Conservation (phyloP, 2,888 invertebrate species). For the Drosophila kuntzei region DNA sequence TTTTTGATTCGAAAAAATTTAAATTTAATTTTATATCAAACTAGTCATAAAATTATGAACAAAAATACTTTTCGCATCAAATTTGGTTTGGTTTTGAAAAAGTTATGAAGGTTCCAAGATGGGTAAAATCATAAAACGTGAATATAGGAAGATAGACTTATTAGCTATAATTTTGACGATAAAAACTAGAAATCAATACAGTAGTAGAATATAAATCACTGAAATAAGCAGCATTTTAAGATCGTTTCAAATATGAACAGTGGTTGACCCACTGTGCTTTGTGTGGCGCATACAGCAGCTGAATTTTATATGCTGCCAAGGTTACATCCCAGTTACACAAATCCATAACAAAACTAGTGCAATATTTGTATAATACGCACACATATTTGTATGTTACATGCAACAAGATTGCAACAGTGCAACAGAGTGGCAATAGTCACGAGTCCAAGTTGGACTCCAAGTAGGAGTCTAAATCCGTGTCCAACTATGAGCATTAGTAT, state of each 20-base stretch:
- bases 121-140: no score
- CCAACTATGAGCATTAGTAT: slow-evolving; percentile 12
- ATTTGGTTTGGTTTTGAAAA: no score
- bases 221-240: background rate
- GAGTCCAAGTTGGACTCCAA: slow-evolving; percentile 23
- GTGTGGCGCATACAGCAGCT: slow-evolving; percentile 28
- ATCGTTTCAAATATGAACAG: background rate
- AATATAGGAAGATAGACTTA: no score
- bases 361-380: slow-evolving; percentile 78
- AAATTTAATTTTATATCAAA: no score
- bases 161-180: no score
- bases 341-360: slow-evolving; percentile 79
- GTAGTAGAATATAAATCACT: no score
- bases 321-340: slow-evolving; percentile 79
- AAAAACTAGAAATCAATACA: no score
- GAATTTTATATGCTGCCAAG: slow-evolving; percentile 66
- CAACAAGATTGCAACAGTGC: slow-evolving; percentile 49
- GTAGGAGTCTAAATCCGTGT: slow-evolving; percentile 8
- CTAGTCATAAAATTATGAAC: no score
- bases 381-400: slow-evolving; percentile 63
- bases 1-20: no score
- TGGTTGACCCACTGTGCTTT: slow-evolving; percentile 53
- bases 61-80: no score
- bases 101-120: no score
- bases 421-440: slow-evolving; percentile 47